These are phyloP conservation scores for Radopholus similis DNA, from an alignment of 1,140 invertebrate species.

Conservation along the genomic window DNA sequence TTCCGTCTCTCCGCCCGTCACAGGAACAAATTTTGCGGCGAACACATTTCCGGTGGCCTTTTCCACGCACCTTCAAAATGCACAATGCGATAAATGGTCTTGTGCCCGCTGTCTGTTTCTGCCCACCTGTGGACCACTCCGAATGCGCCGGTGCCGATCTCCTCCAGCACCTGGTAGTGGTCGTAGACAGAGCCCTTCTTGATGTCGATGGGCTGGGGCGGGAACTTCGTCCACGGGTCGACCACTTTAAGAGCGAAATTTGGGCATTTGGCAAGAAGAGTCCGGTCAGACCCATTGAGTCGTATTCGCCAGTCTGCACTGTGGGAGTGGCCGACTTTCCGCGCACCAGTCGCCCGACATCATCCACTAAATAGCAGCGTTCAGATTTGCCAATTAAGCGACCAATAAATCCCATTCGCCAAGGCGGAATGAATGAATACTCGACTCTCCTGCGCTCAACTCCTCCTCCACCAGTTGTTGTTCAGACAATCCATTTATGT, in stretches of 20 bases:
- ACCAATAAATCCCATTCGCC: too few species aligned
- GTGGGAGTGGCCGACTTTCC: constrained; percentile 66
- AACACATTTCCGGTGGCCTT: constrained; percentile 91
- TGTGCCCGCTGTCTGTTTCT: constrained; percentile 89
- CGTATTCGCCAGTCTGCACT: constrained; percentile 11
- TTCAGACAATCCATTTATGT: too few species aligned
- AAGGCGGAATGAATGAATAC: too few species aligned
- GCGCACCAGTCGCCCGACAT: constrained; percentile 83
- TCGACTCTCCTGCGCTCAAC: too few species aligned
- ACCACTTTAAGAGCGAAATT: constrained; percentile 69
- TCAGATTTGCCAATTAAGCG: too few species aligned
- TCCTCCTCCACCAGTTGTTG: too few species aligned
- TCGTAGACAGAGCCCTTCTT: constrained; percentile 91
- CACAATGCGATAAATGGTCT: too few species aligned
- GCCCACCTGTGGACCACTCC: constrained; percentile 95
- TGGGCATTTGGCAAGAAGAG: neutral
- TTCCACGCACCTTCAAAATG: too few species aligned
- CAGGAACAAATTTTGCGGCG: constrained; percentile 97
- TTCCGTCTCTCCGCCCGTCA: constrained; percentile 87
- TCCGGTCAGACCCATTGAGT: constrained; percentile 1
- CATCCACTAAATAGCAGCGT: constrained; percentile 70
- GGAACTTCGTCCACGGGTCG: constrained; percentile 92
- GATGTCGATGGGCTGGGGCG: constrained; percentile 91
- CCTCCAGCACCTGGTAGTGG: constrained; percentile 95
- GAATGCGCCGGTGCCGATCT: constrained; percentile 92